phyloP scores from a whole-genome alignment of 2,113 vertebrate genomes.

The Myiagra hebetior region DNA sequence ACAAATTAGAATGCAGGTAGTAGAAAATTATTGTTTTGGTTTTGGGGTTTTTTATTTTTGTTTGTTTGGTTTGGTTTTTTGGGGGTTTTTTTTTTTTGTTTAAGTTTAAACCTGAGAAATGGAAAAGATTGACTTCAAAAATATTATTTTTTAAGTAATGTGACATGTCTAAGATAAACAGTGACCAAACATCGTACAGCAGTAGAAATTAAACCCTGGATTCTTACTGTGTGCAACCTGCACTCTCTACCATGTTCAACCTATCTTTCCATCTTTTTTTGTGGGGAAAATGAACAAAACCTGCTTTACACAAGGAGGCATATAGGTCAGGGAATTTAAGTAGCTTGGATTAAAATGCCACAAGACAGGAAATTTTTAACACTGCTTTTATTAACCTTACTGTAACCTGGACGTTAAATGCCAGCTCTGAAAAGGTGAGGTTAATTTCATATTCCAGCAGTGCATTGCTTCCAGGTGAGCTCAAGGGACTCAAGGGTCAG shows the following conservation, averaged over 20 bases:
- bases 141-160: neutral
- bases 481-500: neutral
- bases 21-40: neutral
- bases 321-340: neutral
- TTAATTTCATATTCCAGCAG: neutral
- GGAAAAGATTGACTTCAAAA: neutral
- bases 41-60: neutral
- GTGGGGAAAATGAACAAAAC: neutral
- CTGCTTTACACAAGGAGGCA: neutral
- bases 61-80: too few species aligned
- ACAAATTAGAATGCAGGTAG: neutral
- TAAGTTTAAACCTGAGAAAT: neutral
- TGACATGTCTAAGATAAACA: neutral
- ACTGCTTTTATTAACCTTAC: conserved; percentile 10
- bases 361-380: neutral
- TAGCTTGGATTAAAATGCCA: neutral
- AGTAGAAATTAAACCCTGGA: neutral
- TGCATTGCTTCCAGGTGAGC: neutral
- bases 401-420: neutral
- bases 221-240: accelerated
- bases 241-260: neutral
- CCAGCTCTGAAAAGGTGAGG: neutral
- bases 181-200: neutral
- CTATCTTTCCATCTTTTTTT: neutral
- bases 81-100: neutral